Evolutionary conservation across 2,113 vertebrate species (phyloP), one percentile per base, ranked within the genome.

Genomic region (Sinocyclocheilus grahami): DNA sequence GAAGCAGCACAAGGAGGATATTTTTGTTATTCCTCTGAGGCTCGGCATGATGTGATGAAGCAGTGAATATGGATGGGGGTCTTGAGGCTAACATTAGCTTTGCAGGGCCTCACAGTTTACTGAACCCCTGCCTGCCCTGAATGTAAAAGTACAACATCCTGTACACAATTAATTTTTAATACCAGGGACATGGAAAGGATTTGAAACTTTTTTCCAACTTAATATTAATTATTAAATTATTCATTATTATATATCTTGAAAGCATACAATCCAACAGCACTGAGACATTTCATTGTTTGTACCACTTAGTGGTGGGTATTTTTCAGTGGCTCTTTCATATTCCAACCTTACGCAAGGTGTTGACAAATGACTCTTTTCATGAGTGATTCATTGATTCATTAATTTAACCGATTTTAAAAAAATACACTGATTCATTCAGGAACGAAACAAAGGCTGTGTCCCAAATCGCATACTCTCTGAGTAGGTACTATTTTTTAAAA

Each of bases 21-120:
- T 80, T 80, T 80, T 80, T 63, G 78, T 80, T 80, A 80, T 63
- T 80, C 78, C 78, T 63, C 37, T 63, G 78, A 63, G 78, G 78
- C 2, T 79, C 37, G 30, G 55, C 78, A 62, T 62, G 78, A 39
- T 62, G 11, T 62, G 33, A 20, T 8, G 20, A 60, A 24, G 37
- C 33, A 18, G 58, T 80, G 78, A 63, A 46, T 46, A 80, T 14
- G 8, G 27, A 78, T 46, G 51, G 78, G 55, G 78, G 9, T 16
- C 37, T 27, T 22, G 22, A 80, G 55, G 58, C 13, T 62, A 10
- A 80, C 6, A 24, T n/a, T 42, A n/a, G 20, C 20, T 80, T 80
- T 63, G 37, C 22, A 63, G 13, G 33, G 33, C 37, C 22, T 1
- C 3, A 2, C 12, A 24, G 78, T 78, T 60, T 78, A 33, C n/a